Evolutionary conservation across 2,113 vertebrate species (phyloP), one percentile per base, ranked within the genome.

Genomic region (Protobothrops flavoviridis): DNA sequence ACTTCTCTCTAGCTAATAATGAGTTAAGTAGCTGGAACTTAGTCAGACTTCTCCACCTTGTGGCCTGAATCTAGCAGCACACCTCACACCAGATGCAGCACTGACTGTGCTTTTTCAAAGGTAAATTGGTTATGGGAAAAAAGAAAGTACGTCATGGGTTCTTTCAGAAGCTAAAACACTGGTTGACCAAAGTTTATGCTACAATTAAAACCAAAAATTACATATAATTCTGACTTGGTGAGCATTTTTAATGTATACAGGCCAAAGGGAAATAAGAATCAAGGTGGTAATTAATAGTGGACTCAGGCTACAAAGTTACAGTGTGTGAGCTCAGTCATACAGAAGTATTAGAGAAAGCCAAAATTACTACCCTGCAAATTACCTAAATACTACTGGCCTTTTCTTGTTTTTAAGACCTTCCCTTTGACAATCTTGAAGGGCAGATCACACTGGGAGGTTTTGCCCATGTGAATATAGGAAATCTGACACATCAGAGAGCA

Each of bases 31-130:
- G 26, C 23, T 94, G 93, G 97, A 97, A 93, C 43, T 94, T 97
- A 95, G 95, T 95, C 95, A 94, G 1, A 10, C 90, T 94, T 94
- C 95, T 97, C 98, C 97, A 94, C 96, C 97, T 96, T 5, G 97
- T 96, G 98, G 97, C 95, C 57, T 90, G 94, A 88, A 0, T 0
- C 0, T 0, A 95, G 45, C 95, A 96, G 1, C 43, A 91, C 96
- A 96, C 52, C 0, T 0, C 1, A 0, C 0, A 89, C 74, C 52
- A 57, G 0, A 55, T 21, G 0, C 90, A 85, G 91, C 0, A 11
- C 4, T 45, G 39, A 81, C 7, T 81, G 17, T 39, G 33, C 74
- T 81, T 81, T 81, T 81, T 43, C 74, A 39, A 43, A 81, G 39
- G 7, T 81, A 81, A 81, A 81, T 43, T 43, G 33, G 17, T 81